Evolutionary conservation across 2,797 vertebrate species (phyloP).

Genomic region (Lophotriccus pileatus): DNA sequence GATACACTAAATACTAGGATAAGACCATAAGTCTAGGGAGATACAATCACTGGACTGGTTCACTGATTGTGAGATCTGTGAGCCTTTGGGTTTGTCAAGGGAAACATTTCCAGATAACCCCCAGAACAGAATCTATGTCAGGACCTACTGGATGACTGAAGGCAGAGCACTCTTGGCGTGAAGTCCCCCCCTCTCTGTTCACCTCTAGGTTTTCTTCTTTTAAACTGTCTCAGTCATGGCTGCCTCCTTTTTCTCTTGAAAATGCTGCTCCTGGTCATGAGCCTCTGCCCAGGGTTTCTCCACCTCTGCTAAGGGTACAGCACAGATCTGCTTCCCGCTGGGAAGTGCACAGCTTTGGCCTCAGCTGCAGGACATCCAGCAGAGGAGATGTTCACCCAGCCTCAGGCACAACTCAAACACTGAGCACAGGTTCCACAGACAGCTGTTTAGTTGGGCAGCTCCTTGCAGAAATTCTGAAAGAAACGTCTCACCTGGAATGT

Average conservation of each 20-base stretch:
- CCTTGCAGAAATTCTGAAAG: neutral
- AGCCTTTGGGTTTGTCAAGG: neutral
- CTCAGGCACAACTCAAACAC: neutral
- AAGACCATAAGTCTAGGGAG: neutral
- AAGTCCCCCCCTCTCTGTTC: slow-evolving; percentile 64
- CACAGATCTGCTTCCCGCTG: slow-evolving; percentile 75
- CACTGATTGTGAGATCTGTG: neutral
- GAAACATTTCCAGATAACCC: neutral
- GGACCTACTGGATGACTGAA: neutral
- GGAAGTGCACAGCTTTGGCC: slow-evolving; percentile 72
- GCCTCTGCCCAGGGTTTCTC: slow-evolving; percentile 68
- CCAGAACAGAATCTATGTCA: neutral
- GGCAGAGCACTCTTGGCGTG: neutral
- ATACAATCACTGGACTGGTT: neutral
- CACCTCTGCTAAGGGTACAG: slow-evolving; percentile 61
- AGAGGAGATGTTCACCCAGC: neutral
- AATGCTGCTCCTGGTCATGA: slow-evolving; percentile 59
- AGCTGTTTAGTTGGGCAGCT: neutral
- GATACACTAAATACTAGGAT: neutral
- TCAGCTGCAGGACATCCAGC: slow-evolving; percentile 60
- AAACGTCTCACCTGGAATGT: neutral
- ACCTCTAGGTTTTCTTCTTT: slow-evolving; percentile 68
- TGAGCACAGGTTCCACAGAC: neutral
- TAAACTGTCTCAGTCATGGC: slow-evolving; percentile 52
- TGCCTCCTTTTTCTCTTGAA: slow-evolving; percentile 61